phyloP scores from a whole-genome alignment of 2,113 vertebrate genomes.

The Colistium nudipinnis region DNA sequence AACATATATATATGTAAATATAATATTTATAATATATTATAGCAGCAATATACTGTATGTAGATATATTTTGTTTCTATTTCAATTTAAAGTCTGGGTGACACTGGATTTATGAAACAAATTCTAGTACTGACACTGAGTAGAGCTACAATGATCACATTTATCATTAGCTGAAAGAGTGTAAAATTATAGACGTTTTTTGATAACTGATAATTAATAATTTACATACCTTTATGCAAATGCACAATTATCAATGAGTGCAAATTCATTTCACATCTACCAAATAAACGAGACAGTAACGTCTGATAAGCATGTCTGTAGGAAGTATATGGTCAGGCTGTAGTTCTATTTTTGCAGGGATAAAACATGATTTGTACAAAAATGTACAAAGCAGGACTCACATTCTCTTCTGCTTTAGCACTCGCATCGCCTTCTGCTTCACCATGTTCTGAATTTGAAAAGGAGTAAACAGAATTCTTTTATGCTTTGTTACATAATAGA shows the following conservation, averaged over 20 bases:
- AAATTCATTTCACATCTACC: too few relatives aligned
- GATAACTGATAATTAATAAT: neutral
- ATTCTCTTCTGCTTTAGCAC: slow-evolving; percentile 98
- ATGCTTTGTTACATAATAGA: neutral
- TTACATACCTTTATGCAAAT: too few relatives aligned
- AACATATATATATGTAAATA: neutral
- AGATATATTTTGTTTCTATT: neutral
- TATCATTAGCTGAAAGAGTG: too few relatives aligned
- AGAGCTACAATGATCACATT: neutral
- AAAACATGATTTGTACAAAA: neutral
- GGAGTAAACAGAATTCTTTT: neutral
- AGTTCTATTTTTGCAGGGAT: neutral
- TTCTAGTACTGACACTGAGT: neutral
- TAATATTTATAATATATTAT: too few relatives aligned
- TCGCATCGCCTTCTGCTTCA: slow-evolving; percentile 97
- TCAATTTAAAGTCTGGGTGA: neutral
- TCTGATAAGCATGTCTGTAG: too few relatives aligned
- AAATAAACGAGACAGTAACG: too few relatives aligned
- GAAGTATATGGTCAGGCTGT: neutral
- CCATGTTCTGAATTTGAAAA: slow-evolving; percentile 89
- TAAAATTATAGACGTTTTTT: too few relatives aligned
- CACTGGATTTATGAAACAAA: neutral
- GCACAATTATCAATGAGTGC: too few relatives aligned
- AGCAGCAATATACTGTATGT: too few relatives aligned
- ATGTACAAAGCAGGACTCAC: slow-evolving; percentile 82